Evolutionary conservation across 1,140 invertebrate genomes (phyloP).

Genomic region (Caligus rogercresseyi): DNA sequence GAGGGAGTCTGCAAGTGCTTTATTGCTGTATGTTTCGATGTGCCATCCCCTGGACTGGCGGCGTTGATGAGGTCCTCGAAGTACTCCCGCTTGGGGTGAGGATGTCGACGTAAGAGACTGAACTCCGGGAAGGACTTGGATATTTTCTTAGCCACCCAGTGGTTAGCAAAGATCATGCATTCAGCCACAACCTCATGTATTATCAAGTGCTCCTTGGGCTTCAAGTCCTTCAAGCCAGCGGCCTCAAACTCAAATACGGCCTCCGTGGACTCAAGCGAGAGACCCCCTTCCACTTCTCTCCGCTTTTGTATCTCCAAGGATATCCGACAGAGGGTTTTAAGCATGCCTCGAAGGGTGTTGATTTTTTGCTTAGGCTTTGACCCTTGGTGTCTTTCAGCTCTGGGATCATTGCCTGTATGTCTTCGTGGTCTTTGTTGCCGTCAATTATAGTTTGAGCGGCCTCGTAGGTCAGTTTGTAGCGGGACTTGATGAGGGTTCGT

Average conservation of each 20-base stretch:
- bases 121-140: constrained; percentile 27
- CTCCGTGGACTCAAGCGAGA: constrained; percentile 30
- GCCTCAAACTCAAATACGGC: constrained; percentile 30
- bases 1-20: constrained; percentile 30
- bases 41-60: constrained; percentile 23
- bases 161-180: constrained; percentile 36
- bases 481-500: constrained; percentile 29
- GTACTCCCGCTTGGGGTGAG: constrained; percentile 3
- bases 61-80: constrained; percentile 15
- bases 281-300: constrained; percentile 26
- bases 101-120: constrained; percentile 26
- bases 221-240: constrained; percentile 5
- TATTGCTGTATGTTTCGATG: constrained; percentile 29
- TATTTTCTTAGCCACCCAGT: constrained; percentile 32
- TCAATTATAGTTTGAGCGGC: constrained; percentile 27
- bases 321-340: constrained; percentile 26
- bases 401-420: constrained; percentile 27
- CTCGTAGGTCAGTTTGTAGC: constrained; percentile 32
- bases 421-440: constrained; percentile 23
- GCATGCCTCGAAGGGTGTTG: constrained; percentile 24
- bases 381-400: constrained; percentile 25
- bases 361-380: constrained; percentile 18
- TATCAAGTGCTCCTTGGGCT: constrained; percentile 27
- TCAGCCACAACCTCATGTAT: constrained; percentile 35
- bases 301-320: constrained; percentile 25